phyloP scores from a whole-genome alignment of 92 coral and sea anemone genomes.

The Epizoanthus fatuus region DNA sequence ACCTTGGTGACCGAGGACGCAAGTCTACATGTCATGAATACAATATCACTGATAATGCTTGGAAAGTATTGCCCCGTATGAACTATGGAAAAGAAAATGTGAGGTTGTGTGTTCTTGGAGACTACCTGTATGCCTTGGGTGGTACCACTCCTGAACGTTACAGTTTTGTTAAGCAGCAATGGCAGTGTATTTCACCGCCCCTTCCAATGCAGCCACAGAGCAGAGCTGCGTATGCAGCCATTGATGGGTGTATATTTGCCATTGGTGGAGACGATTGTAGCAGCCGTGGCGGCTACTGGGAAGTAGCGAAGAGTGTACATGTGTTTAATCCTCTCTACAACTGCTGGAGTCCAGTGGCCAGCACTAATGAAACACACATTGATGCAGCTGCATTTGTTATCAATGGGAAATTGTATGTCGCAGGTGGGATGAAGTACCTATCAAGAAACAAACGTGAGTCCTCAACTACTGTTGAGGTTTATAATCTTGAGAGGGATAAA shows the following conservation, averaged over 20 bases:
- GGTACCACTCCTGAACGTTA: conserved; percentile 60
- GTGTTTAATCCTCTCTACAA: conserved; percentile 52
- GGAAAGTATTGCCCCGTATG: conserved; percentile 51
- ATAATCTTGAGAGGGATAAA: conserved; percentile 21
- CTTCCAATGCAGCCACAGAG: conserved; percentile 33
- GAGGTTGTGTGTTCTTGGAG: conserved; percentile 50
- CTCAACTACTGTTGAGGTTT: conserved; percentile 55
- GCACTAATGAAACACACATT: conserved; percentile 42
- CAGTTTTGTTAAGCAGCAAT: conserved; percentile 58
- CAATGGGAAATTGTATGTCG: conserved; percentile 38
- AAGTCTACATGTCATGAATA: conserved; percentile 23
- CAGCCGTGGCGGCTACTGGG: neutral
- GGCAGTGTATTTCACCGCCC: conserved; percentile 50
- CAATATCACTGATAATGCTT: conserved; percentile 37
- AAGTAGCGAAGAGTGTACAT: conserved; percentile 15
- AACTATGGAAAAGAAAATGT: conserved; percentile 18
- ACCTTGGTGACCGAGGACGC: neutral
- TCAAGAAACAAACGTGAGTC: conserved; percentile 45
- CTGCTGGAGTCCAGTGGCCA: conserved; percentile 37
- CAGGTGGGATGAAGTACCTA: conserved; percentile 51
- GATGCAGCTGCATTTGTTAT: conserved; percentile 52
- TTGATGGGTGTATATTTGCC: conserved; percentile 35
- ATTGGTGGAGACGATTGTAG: conserved; percentile 37
- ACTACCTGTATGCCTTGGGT: conserved; percentile 59
- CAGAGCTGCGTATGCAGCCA: conserved; percentile 43